Evolutionary conservation across 2,797 vertebrate genomes (phyloP).

Genomic region (Aulostomus chinensis): DNA sequence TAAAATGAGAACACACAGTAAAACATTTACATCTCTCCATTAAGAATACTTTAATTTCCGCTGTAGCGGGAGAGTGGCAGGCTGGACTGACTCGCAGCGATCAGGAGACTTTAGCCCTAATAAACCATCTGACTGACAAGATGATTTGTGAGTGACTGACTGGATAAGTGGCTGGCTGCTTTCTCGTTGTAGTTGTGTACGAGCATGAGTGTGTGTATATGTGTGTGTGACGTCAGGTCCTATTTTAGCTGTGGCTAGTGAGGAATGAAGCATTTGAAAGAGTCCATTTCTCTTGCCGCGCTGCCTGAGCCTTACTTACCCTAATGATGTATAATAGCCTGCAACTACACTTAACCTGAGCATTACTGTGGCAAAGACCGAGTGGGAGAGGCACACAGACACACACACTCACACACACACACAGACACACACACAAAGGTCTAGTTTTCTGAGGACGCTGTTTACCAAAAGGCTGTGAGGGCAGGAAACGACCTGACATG

Average conservation of each 20-base stretch:
- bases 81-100: conserved; percentile 46
- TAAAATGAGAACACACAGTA: conserved; percentile 74
- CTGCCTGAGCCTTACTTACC: conserved; percentile 91
- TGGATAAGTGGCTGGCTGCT: conserved; percentile 64
- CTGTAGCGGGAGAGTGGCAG: conserved; percentile 64
- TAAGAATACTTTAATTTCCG: conserved; percentile 64
- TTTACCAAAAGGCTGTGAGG: conserved; percentile 59
- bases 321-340: conserved; percentile 97
- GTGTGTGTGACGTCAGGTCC: conserved; percentile 55
- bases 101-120: conserved; percentile 65
- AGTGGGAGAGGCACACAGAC: conserved; percentile 58
- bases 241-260: conserved; percentile 80
- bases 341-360: conserved; percentile 95
- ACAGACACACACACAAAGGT: conserved; percentile 30
- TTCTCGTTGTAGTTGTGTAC: conserved; percentile 29
- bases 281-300: conserved; percentile 88
- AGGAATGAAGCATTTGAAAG: conserved; percentile 91
- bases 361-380: conserved; percentile 80
- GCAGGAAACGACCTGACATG: conserved; percentile 54
- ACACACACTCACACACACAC: conserved; percentile 20
- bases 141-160: conserved; percentile 76
- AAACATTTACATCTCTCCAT: conserved; percentile 66
- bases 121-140: conserved; percentile 72
- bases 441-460: conserved; percentile 51
- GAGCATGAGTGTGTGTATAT: conserved; percentile 17